Base-by-base conservation (phyloP, 1,140 invertebrate species). In the Cydia fagiglandana region DNA sequence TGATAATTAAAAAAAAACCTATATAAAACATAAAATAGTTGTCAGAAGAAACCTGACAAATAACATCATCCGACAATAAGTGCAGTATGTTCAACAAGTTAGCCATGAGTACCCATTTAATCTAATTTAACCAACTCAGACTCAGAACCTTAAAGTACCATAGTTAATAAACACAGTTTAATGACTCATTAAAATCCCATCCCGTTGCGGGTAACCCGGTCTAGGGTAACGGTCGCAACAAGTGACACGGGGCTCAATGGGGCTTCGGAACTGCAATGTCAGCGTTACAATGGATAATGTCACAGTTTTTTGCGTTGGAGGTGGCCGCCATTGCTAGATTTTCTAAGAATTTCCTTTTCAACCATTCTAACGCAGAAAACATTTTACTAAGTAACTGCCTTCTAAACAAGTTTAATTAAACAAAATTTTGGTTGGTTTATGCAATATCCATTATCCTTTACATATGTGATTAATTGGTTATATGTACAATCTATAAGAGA, bases 161-260 rank as follows among this genome's bases (percentile, higher is more conserved):
- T 61, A 61, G 4, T 61, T 61, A 17, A 61, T 24, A 61, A 61
- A 24, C 10, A n/a, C 56, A 61, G 56, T 70, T 70, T 17, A 38
- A 38, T 70, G 38, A 70, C 34, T 70, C n/a, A 70, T 70, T 38
- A 45, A 41, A 12, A 13, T 38, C 24, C 24, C 15, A 38, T 70
- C n/a, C 30, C 66, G 30, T 41, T 34, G 64, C 30, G 13, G 38
- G 66, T 70, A 70, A 70, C 66, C 15, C 20, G 66, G 66, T 70
- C 34, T 10, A 10, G 56, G 56, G 64, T 70, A 70, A 38, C 66
- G 34, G 66, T 70, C 45, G 34, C 34, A 34, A 13, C 7, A 7
- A 13, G 34, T 70, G 66, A 38, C 66, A 70, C 7, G n/a, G 64
- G 12, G 38, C 28, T 17, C 13, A 38, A 61, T 61, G 56, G 56